A percentile compares a stretch with the other conserved stretches of the same genome.
These are phyloP conservation scores for Limnephilus lunatus DNA, from an alignment of 2,888 invertebrate species.

Conservation along the genomic window DNA sequence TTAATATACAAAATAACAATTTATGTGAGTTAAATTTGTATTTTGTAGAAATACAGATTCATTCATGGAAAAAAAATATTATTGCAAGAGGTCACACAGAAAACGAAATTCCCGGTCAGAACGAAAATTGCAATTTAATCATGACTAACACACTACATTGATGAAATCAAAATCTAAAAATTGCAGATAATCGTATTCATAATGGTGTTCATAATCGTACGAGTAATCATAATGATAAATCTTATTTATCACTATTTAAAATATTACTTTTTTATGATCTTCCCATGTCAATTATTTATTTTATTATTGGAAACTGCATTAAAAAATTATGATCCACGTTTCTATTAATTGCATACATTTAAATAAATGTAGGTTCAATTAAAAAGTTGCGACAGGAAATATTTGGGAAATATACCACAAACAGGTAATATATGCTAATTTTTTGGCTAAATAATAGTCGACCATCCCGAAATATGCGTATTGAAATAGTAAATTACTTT, in stretches of 20 bases:
- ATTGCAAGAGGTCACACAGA: too few species aligned
- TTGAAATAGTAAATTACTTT: neutral
- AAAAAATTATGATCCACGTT: neutral
- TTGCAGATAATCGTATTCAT: neutral
- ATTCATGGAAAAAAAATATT: too few species aligned
- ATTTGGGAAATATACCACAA: too few species aligned
- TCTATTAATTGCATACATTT: neutral
- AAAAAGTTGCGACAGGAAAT: too few species aligned
- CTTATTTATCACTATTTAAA: neutral
- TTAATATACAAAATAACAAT: too few species aligned
- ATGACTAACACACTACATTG: too few species aligned
- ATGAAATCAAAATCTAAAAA: neutral
- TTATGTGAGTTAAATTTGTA: too few species aligned
- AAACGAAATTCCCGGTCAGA: neutral
- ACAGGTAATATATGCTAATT: neutral
- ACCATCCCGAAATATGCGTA: neutral
- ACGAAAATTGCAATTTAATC: neutral
- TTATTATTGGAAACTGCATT: neutral
- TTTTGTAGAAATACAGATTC: too few species aligned
- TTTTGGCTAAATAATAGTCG: neutral
- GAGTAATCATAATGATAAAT: neutral
- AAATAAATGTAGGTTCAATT: too few species aligned
- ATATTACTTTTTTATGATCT: neutral
- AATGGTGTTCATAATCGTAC: neutral
- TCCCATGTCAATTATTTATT: neutral